Evolutionary conservation across 2,888 invertebrate species (phyloP).

Genomic region (Phaedon cochleariae): DNA sequence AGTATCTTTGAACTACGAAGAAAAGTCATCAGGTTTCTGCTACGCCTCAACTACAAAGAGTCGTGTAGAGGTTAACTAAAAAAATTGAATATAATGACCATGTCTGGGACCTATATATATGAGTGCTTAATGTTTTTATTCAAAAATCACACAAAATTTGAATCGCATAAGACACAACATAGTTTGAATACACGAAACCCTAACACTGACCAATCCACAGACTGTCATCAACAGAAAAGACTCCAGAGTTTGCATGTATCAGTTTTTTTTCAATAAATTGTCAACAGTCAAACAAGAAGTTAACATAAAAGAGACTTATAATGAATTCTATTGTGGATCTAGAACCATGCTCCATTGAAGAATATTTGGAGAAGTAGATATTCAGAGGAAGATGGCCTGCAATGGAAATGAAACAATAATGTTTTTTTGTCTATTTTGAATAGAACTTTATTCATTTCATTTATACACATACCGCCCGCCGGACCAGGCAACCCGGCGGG

Average conservation of each 20-base stretch:
- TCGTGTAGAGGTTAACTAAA: background rate
- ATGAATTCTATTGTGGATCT: background rate
- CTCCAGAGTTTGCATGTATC: background rate
- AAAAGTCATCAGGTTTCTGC: too few species aligned
- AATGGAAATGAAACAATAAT: too few species aligned
- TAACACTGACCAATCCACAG: background rate
- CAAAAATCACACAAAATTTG: background rate
- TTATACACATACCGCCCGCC: too few species aligned
- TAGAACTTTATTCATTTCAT: too few species aligned
- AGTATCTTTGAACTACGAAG: too few species aligned
- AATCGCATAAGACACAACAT: background rate
- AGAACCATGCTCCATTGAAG: too few species aligned
- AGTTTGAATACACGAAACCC: background rate
- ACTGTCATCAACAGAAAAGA: background rate
- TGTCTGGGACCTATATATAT: background rate
- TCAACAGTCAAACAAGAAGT: constrained; percentile 1
- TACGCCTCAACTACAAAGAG: too few species aligned
- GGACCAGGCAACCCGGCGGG: too few species aligned
- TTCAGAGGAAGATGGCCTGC: too few species aligned
- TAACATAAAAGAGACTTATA: constrained; percentile 1
- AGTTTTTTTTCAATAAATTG: background rate
- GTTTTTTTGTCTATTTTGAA: too few species aligned
- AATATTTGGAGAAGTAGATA: too few species aligned
- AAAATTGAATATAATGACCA: constrained; percentile 5
- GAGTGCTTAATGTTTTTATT: background rate